A percentile compares a stretch with the other conserved stretches of the same genome.
Evolutionary conservation across 2,888 invertebrate species (phyloP).

Genomic region (Microctonus hyperodae): DNA sequence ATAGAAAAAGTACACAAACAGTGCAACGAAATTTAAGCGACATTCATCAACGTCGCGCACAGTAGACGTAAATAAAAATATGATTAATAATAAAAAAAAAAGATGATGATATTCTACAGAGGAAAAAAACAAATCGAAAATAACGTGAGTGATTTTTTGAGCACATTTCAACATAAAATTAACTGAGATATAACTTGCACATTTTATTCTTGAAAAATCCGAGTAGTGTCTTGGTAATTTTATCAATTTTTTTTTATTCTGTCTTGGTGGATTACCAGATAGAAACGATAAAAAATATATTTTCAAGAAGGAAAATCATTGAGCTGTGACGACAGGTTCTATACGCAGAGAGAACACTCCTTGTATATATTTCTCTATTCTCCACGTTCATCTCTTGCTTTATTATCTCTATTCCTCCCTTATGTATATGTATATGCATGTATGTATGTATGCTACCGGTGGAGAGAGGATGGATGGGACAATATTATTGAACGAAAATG

Average conservation of each 20-base stretch:
- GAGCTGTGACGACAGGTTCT: conserved; percentile 17
- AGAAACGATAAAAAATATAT: neutral
- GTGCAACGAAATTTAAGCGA: neutral
- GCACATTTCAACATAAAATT: conserved; percentile 1
- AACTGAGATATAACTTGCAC: conserved; percentile 17
- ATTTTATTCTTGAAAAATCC: neutral
- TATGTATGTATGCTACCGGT: neutral
- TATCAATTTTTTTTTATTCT: neutral
- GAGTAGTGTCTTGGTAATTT: too few species aligned
- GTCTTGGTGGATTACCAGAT: neutral
- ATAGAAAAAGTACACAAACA: neutral
- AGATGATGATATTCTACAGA: neutral
- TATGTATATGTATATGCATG: conserved; percentile 7
- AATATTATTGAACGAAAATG: conserved; percentile 9
- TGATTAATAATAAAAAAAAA: neutral
- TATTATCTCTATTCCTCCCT: neutral
- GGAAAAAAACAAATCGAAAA: neutral
- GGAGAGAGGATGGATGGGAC: neutral
- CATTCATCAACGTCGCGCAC: conserved; percentile 16
- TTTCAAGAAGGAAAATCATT: conserved; percentile 19
- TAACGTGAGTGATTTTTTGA: neutral
- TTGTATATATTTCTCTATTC: neutral
- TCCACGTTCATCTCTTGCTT: conserved; percentile 4
- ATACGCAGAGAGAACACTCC: conserved; percentile 11
- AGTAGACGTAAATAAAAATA: neutral